Evolutionary conservation across 2,113 vertebrate species (phyloP), one percentile per base, ranked within the genome.

Genomic region (Corvus cornix): DNA sequence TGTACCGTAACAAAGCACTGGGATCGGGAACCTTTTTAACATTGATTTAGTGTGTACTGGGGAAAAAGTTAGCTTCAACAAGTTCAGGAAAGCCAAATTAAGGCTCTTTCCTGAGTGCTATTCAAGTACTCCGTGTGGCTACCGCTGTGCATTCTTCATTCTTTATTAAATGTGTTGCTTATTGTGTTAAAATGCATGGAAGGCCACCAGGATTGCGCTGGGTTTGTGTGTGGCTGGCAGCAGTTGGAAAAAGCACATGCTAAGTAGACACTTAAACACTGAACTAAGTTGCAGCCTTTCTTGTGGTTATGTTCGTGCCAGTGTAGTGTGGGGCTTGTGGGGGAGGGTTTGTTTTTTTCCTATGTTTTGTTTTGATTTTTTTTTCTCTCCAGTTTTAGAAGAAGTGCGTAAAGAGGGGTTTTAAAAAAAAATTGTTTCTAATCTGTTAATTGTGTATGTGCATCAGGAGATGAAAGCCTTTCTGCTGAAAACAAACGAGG

Each of bases 31-130:
- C 51, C 39, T 48, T 55, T 83, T 10, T 0, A 5, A 15, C 79
- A 6, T 1, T 18, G 15, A 53, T 46, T 56, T 56, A n/a, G 13
- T 18, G 22, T 35, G 44, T 62, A 18, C n/a, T 60, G 1, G 12
- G 55, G 49, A 18, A 84, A 79, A 80, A 60, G n/a, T 44, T 59
- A 62, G 23, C 91, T 87, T 52, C 63, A 80, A 39, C 20, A 30
- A 67, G 35, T 27, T 64, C 85, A 81, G 92, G 87, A 94, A 94
- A 94, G 73, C n/a, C 44, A 84, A 94, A 84, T 78, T 27, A 75
- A 89, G 37, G n/a, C 60, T 52, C 60, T 67, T 93, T 91, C 79
- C 88, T 84, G 68, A 75, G 11, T 16, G 48, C 69, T 81, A 0
- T 53, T 86, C 64, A 46, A 70, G 43, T 35, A 2, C 17, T 72